phyloP scores from a whole-genome alignment of 1,140 invertebrate species.

The Calliopsis andreniformis region DNA sequence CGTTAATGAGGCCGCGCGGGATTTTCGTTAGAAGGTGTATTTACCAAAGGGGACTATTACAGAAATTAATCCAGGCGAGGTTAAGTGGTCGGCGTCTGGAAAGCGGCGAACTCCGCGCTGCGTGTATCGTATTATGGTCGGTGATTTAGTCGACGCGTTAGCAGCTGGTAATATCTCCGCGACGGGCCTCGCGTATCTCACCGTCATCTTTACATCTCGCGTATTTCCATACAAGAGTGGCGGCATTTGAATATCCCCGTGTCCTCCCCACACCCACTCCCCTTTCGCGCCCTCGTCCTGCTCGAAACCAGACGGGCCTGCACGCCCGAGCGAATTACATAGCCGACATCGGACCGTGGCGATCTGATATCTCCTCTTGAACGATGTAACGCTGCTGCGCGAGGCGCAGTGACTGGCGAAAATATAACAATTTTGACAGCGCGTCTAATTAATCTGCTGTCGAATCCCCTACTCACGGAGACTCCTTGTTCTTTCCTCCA shows the following conservation, averaged over 20 bases:
- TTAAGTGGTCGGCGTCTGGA: slow-evolving; percentile 33
- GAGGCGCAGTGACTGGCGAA: slow-evolving; percentile 60
- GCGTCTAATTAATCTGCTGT: slow-evolving; percentile 47
- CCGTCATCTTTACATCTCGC: slow-evolving; percentile 69
- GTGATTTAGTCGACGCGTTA: slow-evolving; percentile 68
- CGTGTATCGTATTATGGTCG: slow-evolving; percentile 65
- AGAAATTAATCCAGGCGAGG: slow-evolving; percentile 28
- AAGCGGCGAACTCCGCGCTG: slow-evolving; percentile 32
- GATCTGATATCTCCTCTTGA: slow-evolving; percentile 63
- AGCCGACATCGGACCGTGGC: slow-evolving; percentile 64
- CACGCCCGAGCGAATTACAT: slow-evolving; percentile 66
- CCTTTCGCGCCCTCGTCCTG: slow-evolving; percentile 23
- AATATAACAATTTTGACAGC: slow-evolving; percentile 58
- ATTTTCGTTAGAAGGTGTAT: slow-evolving; percentile 20
- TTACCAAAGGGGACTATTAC: neutral
- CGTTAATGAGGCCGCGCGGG: neutral
- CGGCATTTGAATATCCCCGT: slow-evolving; percentile 65
- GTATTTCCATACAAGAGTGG: slow-evolving; percentile 72
- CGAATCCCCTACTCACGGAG: slow-evolving; percentile 11
- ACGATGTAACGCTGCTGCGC: slow-evolving; percentile 57
- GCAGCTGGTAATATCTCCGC: slow-evolving; percentile 72
- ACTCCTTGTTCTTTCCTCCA: slow-evolving; percentile 21
- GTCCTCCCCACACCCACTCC: neutral
- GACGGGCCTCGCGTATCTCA: slow-evolving; percentile 64
- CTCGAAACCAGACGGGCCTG: slow-evolving; percentile 56